Percentiles rank a stretch among this genome's conserved stretches.
phyloP scores from a whole-genome alignment of 2,113 vertebrate genomes.

The Anhinga anhinga region DNA sequence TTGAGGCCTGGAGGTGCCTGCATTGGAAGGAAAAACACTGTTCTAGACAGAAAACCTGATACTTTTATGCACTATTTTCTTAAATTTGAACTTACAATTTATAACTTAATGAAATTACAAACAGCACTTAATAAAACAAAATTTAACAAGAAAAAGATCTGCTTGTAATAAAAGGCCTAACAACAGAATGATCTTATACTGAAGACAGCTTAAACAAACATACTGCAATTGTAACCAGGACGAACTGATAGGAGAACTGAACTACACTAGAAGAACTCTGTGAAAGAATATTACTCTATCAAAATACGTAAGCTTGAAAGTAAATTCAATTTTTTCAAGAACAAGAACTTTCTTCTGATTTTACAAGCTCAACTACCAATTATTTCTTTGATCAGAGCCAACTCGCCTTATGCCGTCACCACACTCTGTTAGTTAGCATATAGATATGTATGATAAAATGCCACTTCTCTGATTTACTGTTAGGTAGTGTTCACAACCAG shows the following conservation, averaged over 20 bases:
- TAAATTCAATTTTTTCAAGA: not conserved
- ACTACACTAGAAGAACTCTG: not conserved
- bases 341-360: not conserved
- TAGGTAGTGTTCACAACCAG: not conserved
- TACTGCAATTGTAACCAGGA: not conserved
- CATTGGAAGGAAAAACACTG: not conserved
- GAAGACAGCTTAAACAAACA: not conserved
- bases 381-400: not conserved
- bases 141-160: not conserved
- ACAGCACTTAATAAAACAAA: not conserved
- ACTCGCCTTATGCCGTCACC: not conserved
- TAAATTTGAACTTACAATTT: not conserved
- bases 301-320: not conserved
- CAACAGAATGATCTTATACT: not conserved
- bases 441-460: not conserved
- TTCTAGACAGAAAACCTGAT: not conserved
- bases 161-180: not conserved
- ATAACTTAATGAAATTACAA: not conserved
- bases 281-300: not conserved
- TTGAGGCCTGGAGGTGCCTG: constrained; percentile 96
- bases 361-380: not conserved
- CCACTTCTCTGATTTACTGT: not conserved
- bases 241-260: not conserved
- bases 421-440: not conserved
- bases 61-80: not conserved